Evolutionary conservation across 2,113 vertebrate species (phyloP), one percentile per base, ranked within the genome.

Genomic region (Gasterosteus nipponicus): DNA sequence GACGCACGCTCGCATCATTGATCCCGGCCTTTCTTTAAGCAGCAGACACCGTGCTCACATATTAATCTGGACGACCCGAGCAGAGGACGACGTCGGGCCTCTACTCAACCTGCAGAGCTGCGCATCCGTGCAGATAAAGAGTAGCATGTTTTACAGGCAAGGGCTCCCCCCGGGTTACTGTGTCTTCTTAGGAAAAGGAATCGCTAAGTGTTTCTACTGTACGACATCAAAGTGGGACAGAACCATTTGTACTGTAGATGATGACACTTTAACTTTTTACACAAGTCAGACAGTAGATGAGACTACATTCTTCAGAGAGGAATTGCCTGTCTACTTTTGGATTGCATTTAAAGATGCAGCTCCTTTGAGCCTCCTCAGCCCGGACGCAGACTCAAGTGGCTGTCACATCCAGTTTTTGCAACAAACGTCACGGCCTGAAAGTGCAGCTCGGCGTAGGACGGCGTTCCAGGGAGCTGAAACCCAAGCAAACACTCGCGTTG

Each of bases 401-500:
- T 16, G 67, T 69, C 77, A 59, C 73, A 51, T 66, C 42, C 65
- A 82, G 46, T 71, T 67, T 78, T 81, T 68, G 7, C 68, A 29
- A 72, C 57, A n/a, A 82, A 85, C 75, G 58, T 80, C 73, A 77
- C 69, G 63, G 69, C 74, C 62, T 84, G 56, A 58, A 44, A 77
- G 71, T 38, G 35, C 49, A 73, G 65, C 56, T 7, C 29, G 60
- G 58, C 53, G 65, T 8, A 53, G 56, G 26, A 62, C 75, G 65
- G 41, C 1, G 14, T 75, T 73, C 54, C 62, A 51, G 47, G 53
- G 35, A 1, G 47, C 51, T 54, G 57, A 63, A 66, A 42, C 3
- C 41, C 41, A 4, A 12, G 41, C 41, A 3, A 42, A 42, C 41
- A 42, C 41, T 42, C 8, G 16, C 29, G 33, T 66, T 3, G 5